These are phyloP conservation scores for Drosophila novamexicana DNA, from an alignment of 1,140 invertebrate genomes.

Conservation along the genomic window DNA sequence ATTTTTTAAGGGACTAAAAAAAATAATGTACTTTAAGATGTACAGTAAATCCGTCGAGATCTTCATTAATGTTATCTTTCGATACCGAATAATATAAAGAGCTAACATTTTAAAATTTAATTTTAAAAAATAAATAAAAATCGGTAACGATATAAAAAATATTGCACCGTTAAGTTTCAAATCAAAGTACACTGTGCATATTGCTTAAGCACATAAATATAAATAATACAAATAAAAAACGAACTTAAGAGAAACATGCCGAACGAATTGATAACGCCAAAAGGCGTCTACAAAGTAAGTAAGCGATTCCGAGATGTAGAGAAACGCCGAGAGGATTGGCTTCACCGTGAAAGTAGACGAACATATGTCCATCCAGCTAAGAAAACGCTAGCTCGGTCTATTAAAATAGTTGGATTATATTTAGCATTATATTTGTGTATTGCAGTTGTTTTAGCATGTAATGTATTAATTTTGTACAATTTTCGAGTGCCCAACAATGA, in stretches of 20 bases:
- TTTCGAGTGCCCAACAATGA: not conserved
- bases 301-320: slow-evolving; percentile 12
- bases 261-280: slow-evolving; percentile 21
- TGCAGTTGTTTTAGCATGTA: not conserved
- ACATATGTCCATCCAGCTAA: not conserved
- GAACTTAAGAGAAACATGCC: slow-evolving; percentile 23
- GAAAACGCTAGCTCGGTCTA: not conserved
- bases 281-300: slow-evolving; percentile 22
- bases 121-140: no score
- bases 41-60: no score
- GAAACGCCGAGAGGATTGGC: not conserved
- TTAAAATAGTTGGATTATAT: slow-evolving; percentile 21
- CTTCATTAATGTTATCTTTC: no score
- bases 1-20: no score
- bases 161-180: not conserved
- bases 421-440: slow-evolving; percentile 4
- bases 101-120: no score
- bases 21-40: no score
- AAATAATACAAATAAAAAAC: not conserved
- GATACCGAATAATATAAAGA: no score
- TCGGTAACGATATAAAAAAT: no score
- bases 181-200: slow-evolving; percentile 7
- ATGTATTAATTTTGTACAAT: not conserved
- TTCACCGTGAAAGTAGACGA: not conserved
- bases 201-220: not conserved